These are phyloP conservation scores for Cyphomyrmex costatus DNA, from an alignment of 1,140 invertebrate genomes.

Conservation along the genomic window DNA sequence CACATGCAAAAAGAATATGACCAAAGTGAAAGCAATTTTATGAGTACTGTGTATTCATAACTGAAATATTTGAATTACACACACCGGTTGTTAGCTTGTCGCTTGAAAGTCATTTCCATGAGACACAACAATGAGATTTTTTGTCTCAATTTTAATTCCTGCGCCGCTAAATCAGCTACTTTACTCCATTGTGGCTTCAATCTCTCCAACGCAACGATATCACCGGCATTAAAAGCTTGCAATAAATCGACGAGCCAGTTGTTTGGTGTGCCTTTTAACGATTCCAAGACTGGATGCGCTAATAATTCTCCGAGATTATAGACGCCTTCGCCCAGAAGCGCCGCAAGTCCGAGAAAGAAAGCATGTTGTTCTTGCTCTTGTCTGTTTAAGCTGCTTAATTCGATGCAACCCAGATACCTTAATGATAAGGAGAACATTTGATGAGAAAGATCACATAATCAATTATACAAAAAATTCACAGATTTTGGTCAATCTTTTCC, in stretches of 20 bases:
- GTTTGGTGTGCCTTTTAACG: constrained; percentile 93
- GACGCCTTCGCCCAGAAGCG: constrained; percentile 97
- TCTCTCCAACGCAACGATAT: constrained; percentile 95
- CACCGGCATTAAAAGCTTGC: constrained; percentile 96
- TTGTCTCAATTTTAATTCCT: constrained; percentile 94
- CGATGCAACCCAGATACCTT: constrained; percentile 96
- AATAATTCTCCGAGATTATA: constrained; percentile 99
- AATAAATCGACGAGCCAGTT: constrained; percentile 97
- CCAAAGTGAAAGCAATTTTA: no score
- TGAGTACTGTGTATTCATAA: no score
- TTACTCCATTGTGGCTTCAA: constrained; percentile 93
- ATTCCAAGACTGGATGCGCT: constrained; percentile 97
- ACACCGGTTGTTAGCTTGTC: constrained; percentile 90
- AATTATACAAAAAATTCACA: not conserved
- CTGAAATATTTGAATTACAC: constrained; percentile 14
- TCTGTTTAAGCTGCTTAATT: constrained; percentile 90
- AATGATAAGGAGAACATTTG: constrained; percentile 19
- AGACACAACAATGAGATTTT: constrained; percentile 98
- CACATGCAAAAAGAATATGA: no score
- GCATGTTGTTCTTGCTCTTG: constrained; percentile 94
- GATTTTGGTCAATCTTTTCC: not conserved
- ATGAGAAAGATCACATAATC: not conserved
- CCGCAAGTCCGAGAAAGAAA: constrained; percentile 97
- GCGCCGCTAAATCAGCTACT: constrained; percentile 95
- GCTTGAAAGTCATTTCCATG: constrained; percentile 97